phyloP scores from a whole-genome alignment of 2,797 vertebrate genomes.

The Luscinia megarhynchos region DNA sequence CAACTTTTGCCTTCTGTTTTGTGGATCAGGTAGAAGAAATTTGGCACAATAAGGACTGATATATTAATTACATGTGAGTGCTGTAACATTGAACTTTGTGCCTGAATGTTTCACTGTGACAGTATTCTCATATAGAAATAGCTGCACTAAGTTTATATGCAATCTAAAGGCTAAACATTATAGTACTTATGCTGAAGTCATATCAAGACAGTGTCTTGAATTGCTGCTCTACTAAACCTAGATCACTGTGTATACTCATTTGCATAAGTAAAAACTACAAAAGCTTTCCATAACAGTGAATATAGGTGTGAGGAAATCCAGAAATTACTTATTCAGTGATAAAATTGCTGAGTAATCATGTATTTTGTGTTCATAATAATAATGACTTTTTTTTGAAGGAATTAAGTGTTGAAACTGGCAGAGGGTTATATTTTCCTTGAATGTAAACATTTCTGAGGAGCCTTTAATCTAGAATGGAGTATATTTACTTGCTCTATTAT shows the following conservation, averaged over 20 bases:
- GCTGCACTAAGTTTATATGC: background rate
- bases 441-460: background rate
- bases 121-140: background rate
- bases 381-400: background rate
- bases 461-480: background rate
- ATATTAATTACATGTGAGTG: background rate
- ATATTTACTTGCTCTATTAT: background rate
- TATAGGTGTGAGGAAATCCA: background rate
- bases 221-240: background rate
- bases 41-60: background rate
- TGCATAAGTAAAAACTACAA: background rate
- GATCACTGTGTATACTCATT: background rate
- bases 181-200: background rate
- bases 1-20: background rate
- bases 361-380: background rate
- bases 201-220: background rate
- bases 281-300: background rate
- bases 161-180: background rate
- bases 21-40: background rate
- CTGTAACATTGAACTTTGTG: background rate
- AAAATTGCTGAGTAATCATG: background rate
- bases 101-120: background rate
- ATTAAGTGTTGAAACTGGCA: background rate
- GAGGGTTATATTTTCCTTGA: background rate
- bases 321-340: background rate